Evolutionary conservation across 2,888 invertebrate species (phyloP), one percentile per base, ranked within the genome.

Genomic region (Eretmocerus hayati): DNA sequence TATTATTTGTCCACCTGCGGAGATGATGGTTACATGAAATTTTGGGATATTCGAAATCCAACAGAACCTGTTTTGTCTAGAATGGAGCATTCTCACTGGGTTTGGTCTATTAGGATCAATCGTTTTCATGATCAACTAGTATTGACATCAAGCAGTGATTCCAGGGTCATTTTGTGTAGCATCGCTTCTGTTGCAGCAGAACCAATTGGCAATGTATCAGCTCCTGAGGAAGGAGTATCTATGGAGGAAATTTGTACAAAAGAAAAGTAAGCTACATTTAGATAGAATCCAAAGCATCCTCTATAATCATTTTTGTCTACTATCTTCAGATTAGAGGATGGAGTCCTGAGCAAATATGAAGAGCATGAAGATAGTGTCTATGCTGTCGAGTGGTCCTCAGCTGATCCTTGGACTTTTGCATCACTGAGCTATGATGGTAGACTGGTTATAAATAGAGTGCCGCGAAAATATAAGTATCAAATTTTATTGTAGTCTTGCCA

Each of bases 371-470:
- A 99, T 72, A 92, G 93, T 5, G 96, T 99, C 15, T 99, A 96
- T 74, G 88, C 90, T 63, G 91, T 88, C 0, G 95, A 95, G 72
- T 99, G 97, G 97, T 94, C 94, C 53, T 84, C 88, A 19, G 90
- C 91, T 20, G 97, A 99, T 75, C 95, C 97, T 13, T 99, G 97
- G 97, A 86, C 93, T 49, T 97, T 96, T 77, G 97, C 97, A n/a
- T 96, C 96, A 0, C 77, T 96, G 2, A 95, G 95, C 69, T 96
- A 95, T 70, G 99, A 99, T 73, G 99, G 97, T 0, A 75, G 97
- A 41, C 80, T 99, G 16, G 85, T 97, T 40, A 83, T 99, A 31
- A 93, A 94, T 33, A 79, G 88, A 63, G 94, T 97, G 19, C 94
- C 96, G n/a, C 79, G 89, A 53, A 87, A 89, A 62, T 87, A 91